Conservation (phyloP, 2,888 invertebrate genomes). For the Drosophila stalkeri region DNA sequence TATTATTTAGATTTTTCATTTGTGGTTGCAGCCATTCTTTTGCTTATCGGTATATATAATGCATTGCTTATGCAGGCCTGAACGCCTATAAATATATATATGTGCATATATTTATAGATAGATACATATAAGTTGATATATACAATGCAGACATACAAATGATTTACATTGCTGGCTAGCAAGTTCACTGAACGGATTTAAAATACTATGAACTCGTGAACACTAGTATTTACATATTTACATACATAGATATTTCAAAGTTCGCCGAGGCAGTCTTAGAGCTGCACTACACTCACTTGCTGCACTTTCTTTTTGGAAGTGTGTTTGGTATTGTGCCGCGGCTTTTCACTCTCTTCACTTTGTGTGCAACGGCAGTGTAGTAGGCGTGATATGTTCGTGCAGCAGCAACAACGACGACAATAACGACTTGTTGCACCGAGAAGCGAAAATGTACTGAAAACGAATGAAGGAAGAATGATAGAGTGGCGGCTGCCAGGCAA, state of each 20-base stretch:
- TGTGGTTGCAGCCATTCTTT: background rate
- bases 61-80: background rate
- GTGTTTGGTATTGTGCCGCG: conserved; percentile 26
- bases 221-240: background rate
- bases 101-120: too few relatives aligned
- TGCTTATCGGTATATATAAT: background rate
- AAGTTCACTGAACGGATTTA: conserved; percentile 69
- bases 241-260: conserved; percentile 24
- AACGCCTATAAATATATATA: background rate
- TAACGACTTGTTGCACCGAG: conserved; percentile 77
- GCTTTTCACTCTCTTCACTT: conserved; percentile 29
- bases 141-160: conserved; percentile 15
- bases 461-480: conserved; percentile 72
- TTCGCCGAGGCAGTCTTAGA: conserved; percentile 17
- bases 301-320: conserved; percentile 67
- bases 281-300: conserved; percentile 56
- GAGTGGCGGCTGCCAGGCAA: conserved; percentile 29
- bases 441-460: conserved; percentile 65
- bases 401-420: conserved; percentile 25
- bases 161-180: conserved; percentile 16
- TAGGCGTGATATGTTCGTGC: conserved; percentile 28
- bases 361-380: conserved; percentile 26
- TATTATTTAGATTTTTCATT: background rate
- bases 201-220: conserved; percentile 26
- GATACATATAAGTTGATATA: background rate